Evolutionary conservation across 2,113 vertebrate genomes (phyloP).

Genomic region (Prietella phreatophila): DNA sequence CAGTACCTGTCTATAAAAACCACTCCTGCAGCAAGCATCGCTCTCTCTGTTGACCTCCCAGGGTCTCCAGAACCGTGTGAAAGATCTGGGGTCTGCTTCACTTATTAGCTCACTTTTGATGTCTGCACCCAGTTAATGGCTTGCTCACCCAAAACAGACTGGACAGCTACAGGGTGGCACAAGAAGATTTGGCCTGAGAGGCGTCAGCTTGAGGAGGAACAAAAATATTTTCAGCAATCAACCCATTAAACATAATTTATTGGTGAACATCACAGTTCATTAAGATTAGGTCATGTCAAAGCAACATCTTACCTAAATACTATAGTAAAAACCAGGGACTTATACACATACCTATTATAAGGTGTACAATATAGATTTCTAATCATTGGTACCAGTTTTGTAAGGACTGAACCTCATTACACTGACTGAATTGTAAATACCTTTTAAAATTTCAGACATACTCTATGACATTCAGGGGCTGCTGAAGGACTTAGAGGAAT

Average conservation of each 20-base stretch:
- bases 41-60: conserved; percentile 33
- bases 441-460: conserved; percentile 54
- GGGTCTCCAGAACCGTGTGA: conserved; percentile 31
- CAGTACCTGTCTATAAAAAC: conserved; percentile 60
- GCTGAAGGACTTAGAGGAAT: conserved; percentile 46
- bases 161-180: conserved; percentile 29
- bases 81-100: conserved; percentile 39
- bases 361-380: background rate
- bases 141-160: conserved; percentile 25
- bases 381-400: conserved; percentile 27
- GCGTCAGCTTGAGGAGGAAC: background rate
- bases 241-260: background rate
- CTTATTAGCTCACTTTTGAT: conserved; percentile 53
- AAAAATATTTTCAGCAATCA: background rate
- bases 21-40: conserved; percentile 38
- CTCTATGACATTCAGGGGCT: conserved; percentile 48
- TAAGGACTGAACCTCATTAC: conserved; percentile 30
- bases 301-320: background rate
- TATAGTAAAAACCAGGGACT: background rate
- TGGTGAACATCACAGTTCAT: background rate
- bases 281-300: background rate
- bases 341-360: conserved; percentile 1
- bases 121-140: conserved; percentile 41
- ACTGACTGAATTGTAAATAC: conserved; percentile 24
- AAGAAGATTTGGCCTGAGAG: conserved; percentile 5